Base-by-base conservation (phyloP, 1,140 invertebrate genomes). In the Contarinia nasturtii region DNA sequence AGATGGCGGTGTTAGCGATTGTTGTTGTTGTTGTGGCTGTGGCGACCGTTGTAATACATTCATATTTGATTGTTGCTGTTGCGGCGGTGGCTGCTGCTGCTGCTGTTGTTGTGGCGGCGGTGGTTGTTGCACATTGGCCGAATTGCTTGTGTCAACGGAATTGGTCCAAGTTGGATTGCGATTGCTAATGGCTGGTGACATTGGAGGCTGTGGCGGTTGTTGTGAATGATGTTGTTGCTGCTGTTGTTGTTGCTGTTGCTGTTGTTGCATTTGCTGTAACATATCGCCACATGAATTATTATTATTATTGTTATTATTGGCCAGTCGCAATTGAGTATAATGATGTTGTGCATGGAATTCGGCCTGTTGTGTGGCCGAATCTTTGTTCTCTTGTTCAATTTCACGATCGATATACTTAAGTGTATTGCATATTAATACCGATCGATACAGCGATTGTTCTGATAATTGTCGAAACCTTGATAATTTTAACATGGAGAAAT, bases 401-500 rank as follows among this genome's bases (percentile, higher is more conserved):
- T 94, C 89, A 21, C 82, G 73, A 67, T 94, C 89, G 52, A 95
- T 82, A 55, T 82, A 75, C 59, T 90, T 80, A 44, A 94, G 63
- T 8, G 90, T 93, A 63, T 94, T 95, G 68, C 88, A 91, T 53
- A 95, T 91, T 37, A 95, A 77, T 52, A 95, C 91, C 5, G 88
- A 93, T 37, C 87, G 76, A 47, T 86, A 76, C n/a, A 96, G 68
- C 48, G 82, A 86, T 14, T 89, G 87, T 60, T 94, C 89, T 2
- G 83, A 80, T 50, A 82, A 85, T 63, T 90, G 86, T 18, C 86
- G 74, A 55, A 86, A 86, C 55, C 84, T 73, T 50, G 84, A 84
- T 48, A 96, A 68, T 66, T 96, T 96, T 60, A 82, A 82, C 77
- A 93, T 87, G 45, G 87, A 92, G 40, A 93, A 76, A 59, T 92